Evolutionary conservation across 30 jellyfish, hydroid and myxozoan genomes (phyloP).

Genomic region (Euphysa ruthae): DNA sequence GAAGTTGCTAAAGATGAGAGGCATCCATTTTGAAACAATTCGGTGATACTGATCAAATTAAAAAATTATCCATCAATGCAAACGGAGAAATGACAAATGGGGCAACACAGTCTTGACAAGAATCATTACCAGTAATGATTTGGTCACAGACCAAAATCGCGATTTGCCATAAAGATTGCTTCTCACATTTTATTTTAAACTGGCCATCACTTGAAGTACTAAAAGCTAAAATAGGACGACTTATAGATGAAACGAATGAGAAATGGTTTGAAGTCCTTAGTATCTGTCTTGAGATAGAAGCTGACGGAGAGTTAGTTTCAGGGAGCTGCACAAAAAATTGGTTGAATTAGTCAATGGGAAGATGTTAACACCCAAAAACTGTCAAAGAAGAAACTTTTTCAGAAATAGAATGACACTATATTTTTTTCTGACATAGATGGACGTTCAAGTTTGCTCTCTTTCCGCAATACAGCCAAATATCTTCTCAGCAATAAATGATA

Average conservation of each 20-base stretch:
- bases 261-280: not conserved
- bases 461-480: too few species aligned
- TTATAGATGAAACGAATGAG: not conserved
- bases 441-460: too few species aligned
- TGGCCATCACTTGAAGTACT: not conserved
- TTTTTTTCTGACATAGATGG: too few species aligned
- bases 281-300: not conserved
- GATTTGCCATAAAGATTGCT: not conserved
- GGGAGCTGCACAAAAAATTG: not conserved
- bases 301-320: not conserved
- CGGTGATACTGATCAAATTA: too few species aligned
- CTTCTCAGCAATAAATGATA: too few species aligned
- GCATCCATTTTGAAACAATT: too few species aligned
- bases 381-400: not conserved
- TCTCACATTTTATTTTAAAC: not conserved
- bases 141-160: constrained; percentile 6
- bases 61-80: too few species aligned
- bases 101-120: too few species aligned
- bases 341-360: not conserved
- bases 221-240: not conserved
- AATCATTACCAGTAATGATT: too few species aligned
- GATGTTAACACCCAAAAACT: not conserved
- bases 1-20: too few species aligned
- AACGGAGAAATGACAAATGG: too few species aligned
- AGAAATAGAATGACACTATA: too few species aligned